Evolutionary conservation across 35 echinoderm and acorn worm species (phyloP), one percentile per base, ranked within the genome.

Genomic region (Strongylocentrotus purpuratus): DNA sequence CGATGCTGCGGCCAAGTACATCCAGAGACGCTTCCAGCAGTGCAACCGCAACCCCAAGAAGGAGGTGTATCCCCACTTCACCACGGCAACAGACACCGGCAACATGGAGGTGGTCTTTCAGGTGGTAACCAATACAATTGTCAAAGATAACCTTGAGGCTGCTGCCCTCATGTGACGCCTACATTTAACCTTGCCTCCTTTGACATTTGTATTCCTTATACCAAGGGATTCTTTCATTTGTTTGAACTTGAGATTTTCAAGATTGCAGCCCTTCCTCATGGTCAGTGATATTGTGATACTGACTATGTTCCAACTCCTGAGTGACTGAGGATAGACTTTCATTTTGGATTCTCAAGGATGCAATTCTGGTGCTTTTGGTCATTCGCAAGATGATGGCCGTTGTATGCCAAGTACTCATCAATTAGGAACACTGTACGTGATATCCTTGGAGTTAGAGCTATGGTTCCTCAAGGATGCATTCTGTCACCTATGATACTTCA

Each of bases 51-150:
- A 97, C 46, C 94, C 92, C 22, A 94, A 95, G 25, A 96, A 97
- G 41, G 92, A 92, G 32, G 94, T 99, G 85, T 99, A 97, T 59
- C 97, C 98, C 15, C 98, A 99, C 91, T 99, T 99, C 96, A 99
- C 98, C 88, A 99, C 98, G n/a, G 98, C 98, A 85, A 99, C 98
- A 4, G 98, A 99, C 85, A 99, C 98, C 22, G 97, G 48, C 28
- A 99, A 99, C 94, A 96, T 99, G n/a, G 96, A 99, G 95, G 97
- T 97, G 20, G 97, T 99, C 61, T 99, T 99, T 96, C 97, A 99
- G 86, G 97, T 96, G 17, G 96, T 97, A 46, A 96, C 97, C 32
- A 95, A 99, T 33, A 97, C 97, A 25, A 96, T 99, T 25, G 96
- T 99, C 86, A 94, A 87, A 87, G 90, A 95, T 45, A 99, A 99